These are phyloP conservation scores for Poliocrania exsul DNA, from an alignment of 2,797 vertebrate genomes.

Conservation along the genomic window DNA sequence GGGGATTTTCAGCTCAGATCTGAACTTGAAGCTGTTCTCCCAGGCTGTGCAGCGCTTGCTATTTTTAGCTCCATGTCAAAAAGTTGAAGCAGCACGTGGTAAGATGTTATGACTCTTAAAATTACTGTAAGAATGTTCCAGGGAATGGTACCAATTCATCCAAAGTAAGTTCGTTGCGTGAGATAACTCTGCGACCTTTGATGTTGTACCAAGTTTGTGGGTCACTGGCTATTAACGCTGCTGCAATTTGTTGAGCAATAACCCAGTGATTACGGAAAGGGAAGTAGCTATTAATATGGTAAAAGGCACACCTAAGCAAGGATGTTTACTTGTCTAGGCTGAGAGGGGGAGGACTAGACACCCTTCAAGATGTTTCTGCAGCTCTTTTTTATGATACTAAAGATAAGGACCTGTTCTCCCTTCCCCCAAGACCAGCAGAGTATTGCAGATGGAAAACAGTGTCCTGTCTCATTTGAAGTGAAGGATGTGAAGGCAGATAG, in stretches of 20 bases:
- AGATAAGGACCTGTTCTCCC: background rate
- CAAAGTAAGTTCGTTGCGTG: conserved; percentile 23
- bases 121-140: conserved; percentile 59
- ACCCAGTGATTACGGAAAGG: conserved; percentile 50
- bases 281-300: conserved; percentile 62
- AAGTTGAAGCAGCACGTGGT: conserved; percentile 56
- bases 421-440: background rate
- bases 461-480: background rate
- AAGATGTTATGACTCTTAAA: conserved; percentile 65
- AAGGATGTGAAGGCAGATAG: background rate
- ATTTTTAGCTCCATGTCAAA: conserved; percentile 65
- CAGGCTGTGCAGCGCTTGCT: conserved; percentile 35
- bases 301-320: conserved; percentile 54
- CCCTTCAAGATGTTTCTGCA: conserved; percentile 14
- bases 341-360: background rate
- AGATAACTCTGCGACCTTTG: conserved; percentile 14
- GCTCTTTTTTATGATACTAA: background rate
- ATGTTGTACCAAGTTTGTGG: conserved; percentile 14
- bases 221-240: conserved; percentile 20
- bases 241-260: conserved; percentile 52
- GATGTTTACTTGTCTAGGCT: conserved; percentile 41
- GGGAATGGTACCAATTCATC: conserved; percentile 49
- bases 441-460: background rate
- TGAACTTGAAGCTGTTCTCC: conserved; percentile 52
- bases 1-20: conserved; percentile 53